A percentile compares a stretch with the other conserved stretches of the same genome.
These are phyloP conservation scores for Endomychus coccineus DNA, from an alignment of 2,888 invertebrate species.

Conservation along the genomic window DNA sequence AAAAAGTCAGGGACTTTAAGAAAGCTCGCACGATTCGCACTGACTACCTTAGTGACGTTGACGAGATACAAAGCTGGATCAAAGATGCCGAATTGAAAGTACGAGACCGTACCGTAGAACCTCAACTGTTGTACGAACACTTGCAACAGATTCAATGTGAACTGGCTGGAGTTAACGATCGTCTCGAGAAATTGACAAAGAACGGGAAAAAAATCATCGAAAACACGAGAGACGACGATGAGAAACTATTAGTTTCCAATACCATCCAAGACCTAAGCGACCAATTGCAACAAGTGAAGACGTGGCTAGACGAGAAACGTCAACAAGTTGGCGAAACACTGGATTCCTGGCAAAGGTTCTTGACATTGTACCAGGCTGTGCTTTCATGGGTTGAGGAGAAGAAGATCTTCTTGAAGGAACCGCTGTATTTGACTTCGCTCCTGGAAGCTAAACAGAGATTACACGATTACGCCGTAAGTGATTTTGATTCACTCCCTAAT, in stretches of 20 bases:
- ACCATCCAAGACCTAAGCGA: slow-evolving; percentile 71
- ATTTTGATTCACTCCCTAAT: background rate
- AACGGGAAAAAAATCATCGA: slow-evolving; percentile 74
- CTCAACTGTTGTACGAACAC: slow-evolving; percentile 67
- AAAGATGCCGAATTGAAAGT: slow-evolving; percentile 75
- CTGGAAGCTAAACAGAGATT: slow-evolving; percentile 77
- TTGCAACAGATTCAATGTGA: slow-evolving; percentile 71
- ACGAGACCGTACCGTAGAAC: slow-evolving; percentile 72
- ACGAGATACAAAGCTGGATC: slow-evolving; percentile 76
- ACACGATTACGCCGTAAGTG: slow-evolving; percentile 74
- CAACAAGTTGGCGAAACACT: slow-evolving; percentile 78
- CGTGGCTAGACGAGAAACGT: slow-evolving; percentile 75
- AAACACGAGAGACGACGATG: slow-evolving; percentile 69
- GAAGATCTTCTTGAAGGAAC: slow-evolving; percentile 68
- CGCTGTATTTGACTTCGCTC: slow-evolving; percentile 68
- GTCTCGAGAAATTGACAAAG: slow-evolving; percentile 67
- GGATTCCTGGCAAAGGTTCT: slow-evolving; percentile 83
- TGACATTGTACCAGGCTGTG: slow-evolving; percentile 72
- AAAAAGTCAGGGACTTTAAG: slow-evolving; percentile 80
- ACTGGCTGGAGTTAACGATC: slow-evolving; percentile 62
- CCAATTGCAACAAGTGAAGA: slow-evolving; percentile 68
- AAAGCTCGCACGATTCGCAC: slow-evolving; percentile 74
- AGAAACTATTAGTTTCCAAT: slow-evolving; percentile 65
- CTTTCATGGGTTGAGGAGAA: slow-evolving; percentile 80
- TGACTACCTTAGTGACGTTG: slow-evolving; percentile 73